A percentile compares a stretch with the other conserved stretches of the same genome.
phyloP scores from a whole-genome alignment of 2,888 invertebrate species.

The Deilephila porcellus region DNA sequence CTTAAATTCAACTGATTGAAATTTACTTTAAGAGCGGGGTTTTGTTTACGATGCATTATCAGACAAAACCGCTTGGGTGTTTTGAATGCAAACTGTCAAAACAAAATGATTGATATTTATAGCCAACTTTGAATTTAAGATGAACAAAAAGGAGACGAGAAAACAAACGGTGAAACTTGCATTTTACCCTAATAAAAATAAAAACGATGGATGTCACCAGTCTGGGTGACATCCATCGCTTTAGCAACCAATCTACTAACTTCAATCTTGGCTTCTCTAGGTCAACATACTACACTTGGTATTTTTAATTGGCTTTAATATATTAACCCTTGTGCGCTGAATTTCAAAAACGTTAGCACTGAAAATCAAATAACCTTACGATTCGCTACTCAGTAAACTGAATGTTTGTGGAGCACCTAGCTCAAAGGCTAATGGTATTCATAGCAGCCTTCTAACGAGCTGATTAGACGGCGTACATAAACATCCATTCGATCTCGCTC shows the following conservation, averaged over 20 bases:
- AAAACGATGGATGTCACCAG: too few relatives aligned
- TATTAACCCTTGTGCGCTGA: too few relatives aligned
- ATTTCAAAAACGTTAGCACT: too few relatives aligned
- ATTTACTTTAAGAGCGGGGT: neutral
- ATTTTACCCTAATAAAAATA: neutral
- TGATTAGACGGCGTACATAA: conserved; percentile 34
- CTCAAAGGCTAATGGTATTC: conserved; percentile 29
- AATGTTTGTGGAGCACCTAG: neutral
- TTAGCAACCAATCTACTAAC: too few relatives aligned
- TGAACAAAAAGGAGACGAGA: neutral
- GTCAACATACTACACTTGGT: too few relatives aligned
- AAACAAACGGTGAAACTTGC: neutral
- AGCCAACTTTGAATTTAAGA: neutral
- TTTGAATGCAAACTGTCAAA: conserved; percentile 24
- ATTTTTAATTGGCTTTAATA: too few relatives aligned
- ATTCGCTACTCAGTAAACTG: neutral
- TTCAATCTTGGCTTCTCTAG: too few relatives aligned
- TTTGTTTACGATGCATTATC: neutral
- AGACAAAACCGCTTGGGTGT: neutral
- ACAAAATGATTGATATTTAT: conserved; percentile 24
- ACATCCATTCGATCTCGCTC: neutral
- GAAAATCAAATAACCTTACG: too few relatives aligned
- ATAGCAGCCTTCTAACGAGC: conserved; percentile 30
- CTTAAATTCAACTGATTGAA: conserved; percentile 15
- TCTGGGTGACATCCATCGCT: too few relatives aligned